Base-by-base conservation (phyloP, 2,797 vertebrate genomes). In the Coranthus polyacanthus region DNA sequence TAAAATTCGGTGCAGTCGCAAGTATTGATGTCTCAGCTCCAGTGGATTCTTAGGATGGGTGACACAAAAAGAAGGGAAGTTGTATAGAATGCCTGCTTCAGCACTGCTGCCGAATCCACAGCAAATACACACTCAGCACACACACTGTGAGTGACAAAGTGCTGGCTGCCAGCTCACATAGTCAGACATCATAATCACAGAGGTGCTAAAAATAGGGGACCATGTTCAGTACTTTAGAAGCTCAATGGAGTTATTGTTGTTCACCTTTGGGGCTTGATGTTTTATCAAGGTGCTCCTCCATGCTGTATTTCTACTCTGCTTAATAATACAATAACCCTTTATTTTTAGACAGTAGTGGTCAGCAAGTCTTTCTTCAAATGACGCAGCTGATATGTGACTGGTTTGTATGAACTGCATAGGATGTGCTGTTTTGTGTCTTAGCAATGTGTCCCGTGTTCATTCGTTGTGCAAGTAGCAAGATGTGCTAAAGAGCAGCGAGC, bases 111-210 rank as follows among this genome's bases (percentile, higher is more conserved):
- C 15, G 51, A 82, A 79, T 68, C 46, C 74, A 61, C 60, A 39
- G 62, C 74, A 80, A 84, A 83, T 68, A 22, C 80, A 72, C 56
- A 17, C 56, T 62, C 73, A 72, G 58, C 65, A 72, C 74, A 72
- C 74, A 21, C 76, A 51, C 63, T 41, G 71, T 81, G 83, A 86
- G 82, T 83, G 83, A 83, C 85, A 90, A 83, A 89, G 77, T 75
- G 81, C 79, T 75, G 59, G 78, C 85, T 89, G 80, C 81, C 81
- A 81, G 84, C 70, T 88, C 80, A 60, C 67, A 82, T 64, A 82
- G 75, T 84, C 76, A 87, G 81, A 87, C 88, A 86, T 91, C 83
- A 89, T 88, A 91, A 90, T 90, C 82, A 87, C 68, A 87, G 82
- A 87, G 64, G 44, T 68, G 72, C 88, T 90, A 88, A 88, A 91